These are phyloP conservation scores for Diarsia mendica DNA, from an alignment of 2,888 invertebrate species.

Conservation along the genomic window DNA sequence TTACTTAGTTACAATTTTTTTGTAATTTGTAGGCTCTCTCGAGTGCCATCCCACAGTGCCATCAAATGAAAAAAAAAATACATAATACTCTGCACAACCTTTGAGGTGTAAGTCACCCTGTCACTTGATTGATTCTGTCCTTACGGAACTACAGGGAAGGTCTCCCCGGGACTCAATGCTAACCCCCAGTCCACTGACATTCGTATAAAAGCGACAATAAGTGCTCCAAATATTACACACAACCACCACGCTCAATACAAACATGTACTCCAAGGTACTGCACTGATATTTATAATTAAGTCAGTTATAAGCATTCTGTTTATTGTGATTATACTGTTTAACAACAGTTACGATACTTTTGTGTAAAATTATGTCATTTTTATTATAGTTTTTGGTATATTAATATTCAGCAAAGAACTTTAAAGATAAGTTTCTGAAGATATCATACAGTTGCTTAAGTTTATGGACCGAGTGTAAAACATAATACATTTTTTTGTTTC, in stretches of 20 bases:
- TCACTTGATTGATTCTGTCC: conserved; percentile 15
- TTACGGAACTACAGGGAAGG: conserved; percentile 14
- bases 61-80: too few relatives aligned
- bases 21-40: too few relatives aligned
- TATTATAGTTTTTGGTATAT: neutral
- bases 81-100: neutral
- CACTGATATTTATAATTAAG: conserved; percentile 22
- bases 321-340: neutral
- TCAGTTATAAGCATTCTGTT: neutral
- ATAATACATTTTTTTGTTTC: neutral
- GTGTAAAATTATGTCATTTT: neutral
- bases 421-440: too few relatives aligned
- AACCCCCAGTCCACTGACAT: conserved; percentile 76
- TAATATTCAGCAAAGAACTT: too few relatives aligned
- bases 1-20: too few relatives aligned
- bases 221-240: conserved; percentile 79
- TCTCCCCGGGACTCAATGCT: conserved; percentile 68
- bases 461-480: too few relatives aligned
- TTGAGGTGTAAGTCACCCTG: conserved; percentile 1
- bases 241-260: conserved; percentile 78
- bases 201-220: conserved; percentile 84
- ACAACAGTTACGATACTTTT: neutral
- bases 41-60: too few relatives aligned
- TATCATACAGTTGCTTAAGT: too few relatives aligned
- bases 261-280: conserved; percentile 87